Base-by-base conservation (phyloP, 2,888 invertebrate genomes). In the Rhagium mordax region DNA sequence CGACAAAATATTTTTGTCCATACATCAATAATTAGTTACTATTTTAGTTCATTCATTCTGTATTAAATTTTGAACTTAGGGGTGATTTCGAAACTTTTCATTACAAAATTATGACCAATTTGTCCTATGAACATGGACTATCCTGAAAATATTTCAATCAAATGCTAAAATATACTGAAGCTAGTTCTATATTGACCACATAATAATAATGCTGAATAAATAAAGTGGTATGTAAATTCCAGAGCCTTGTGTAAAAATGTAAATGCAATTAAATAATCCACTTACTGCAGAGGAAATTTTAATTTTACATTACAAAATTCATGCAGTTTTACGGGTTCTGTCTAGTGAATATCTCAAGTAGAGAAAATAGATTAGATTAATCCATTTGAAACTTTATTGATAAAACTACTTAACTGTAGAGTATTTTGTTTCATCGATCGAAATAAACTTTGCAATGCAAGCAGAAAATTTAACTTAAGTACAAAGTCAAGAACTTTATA, bases 341-440 rank as follows among this genome's bases (percentile, higher is more conserved):
- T 60, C 70, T 70, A 70, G 65, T 65, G 64, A 71, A 71, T 53
- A 65, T 53, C 57, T 49, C 65, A 27, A 24, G 65, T 71, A 71
- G 68, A 74, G 61, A 41, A 61, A 78, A 75, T 74, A 77, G 79
- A 80, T 79, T 81, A 76, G 79, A 79, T 79, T 80, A 81, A 81
- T 81, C 78, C 79, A 79, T 75, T 81, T 80, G 76, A 73, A 76
- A 78, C 71, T 81, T 81, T 82, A 82, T 81, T 79, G 79, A 78
- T 79, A 76, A 78, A 81, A 80, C 80, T 81, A 78, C 75, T 79
- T 78, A 78, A 62, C 57, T 41, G 21, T 59, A 69, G 16, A 60
- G 55, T 64, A 66, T 64, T n/a, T 71, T 75, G 75, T 74, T 77
- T 77, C 72, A 77, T 77, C 78, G 75, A 74, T 70, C 72, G 71